Base-by-base conservation (phyloP, 2,888 invertebrate species). In the Ophion ellenae region DNA sequence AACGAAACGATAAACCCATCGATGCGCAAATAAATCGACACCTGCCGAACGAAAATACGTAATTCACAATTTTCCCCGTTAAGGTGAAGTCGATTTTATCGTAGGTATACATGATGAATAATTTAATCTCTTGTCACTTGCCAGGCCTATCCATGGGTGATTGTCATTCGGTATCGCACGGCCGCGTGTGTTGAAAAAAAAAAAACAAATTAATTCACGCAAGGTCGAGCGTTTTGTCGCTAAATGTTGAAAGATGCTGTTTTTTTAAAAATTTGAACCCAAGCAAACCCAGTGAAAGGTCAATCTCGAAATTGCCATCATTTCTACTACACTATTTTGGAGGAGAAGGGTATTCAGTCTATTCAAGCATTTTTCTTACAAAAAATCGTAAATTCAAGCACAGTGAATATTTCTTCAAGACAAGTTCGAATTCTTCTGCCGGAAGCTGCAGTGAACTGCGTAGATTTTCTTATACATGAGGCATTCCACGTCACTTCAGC, bases 31-130 rank as follows among this genome's bases (percentile, higher is more conserved):
- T 28, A 66, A 77, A 70, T 64, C 45, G 53, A 73, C 66, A 24
- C 70, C 36, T 57, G 57, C 66, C 67, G 64, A 59, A 79, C 45
- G 59, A 47, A 59, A 81, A n/a, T 28, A 32, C 66, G 40, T 17
- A 63, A 74, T 32, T 67, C 57, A n/a, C 20, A 5, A 14, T 36
- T 36, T 63, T 53, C 11, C 24, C 9, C 17, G 36, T 66, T 2
- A 36, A 53, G 63, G 24, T 57, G n/a, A 67, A n/a, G 40, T 53
- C n/a, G 11, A 32, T 64, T 64, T 17, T 32, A 24, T 20, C 75
- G 24, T 59, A 32, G 14, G 2, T 28, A 32, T 71, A 17, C 36
- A 59, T 36, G 10, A 73, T 45, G 20, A 63, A 74, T 61, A 20
- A 61, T 9, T 40, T 28, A 10, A 32, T 64, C 28, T 32, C 47